phyloP scores from a whole-genome alignment of 2,888 invertebrate genomes.

The Hirtodrosophila histrioides region DNA sequence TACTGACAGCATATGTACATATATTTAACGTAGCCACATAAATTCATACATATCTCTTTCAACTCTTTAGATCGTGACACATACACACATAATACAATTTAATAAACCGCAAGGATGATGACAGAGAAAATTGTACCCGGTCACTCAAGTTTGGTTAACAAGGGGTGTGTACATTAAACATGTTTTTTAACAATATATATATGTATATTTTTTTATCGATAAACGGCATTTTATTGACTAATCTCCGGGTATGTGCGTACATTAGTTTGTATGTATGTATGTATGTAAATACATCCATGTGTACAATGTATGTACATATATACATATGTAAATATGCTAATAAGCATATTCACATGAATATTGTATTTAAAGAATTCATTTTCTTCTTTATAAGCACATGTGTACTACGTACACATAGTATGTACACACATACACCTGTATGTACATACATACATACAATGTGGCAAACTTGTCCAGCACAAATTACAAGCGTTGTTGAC shows the following conservation, averaged over 20 bases:
- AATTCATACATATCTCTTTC: slow-evolving; percentile 3
- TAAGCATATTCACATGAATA: too few relatives aligned
- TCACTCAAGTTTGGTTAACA: slow-evolving; percentile 66
- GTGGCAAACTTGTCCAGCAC: too few relatives aligned
- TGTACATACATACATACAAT: too few relatives aligned
- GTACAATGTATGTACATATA: too few relatives aligned
- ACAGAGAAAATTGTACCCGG: slow-evolving; percentile 69
- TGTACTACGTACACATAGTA: too few relatives aligned
- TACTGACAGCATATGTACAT: too few relatives aligned
- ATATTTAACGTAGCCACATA: too few relatives aligned
- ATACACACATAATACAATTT: slow-evolving; percentile 29
- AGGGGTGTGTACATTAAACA: slow-evolving; percentile 56
- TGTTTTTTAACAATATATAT: not conserved
- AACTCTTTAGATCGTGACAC: slow-evolving; percentile 26
- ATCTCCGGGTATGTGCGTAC: not conserved
- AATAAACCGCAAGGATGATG: slow-evolving; percentile 58
- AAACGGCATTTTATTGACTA: not conserved
- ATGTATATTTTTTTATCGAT: not conserved
- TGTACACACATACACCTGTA: too few relatives aligned
- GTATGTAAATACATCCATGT: not conserved
- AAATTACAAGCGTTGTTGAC: too few relatives aligned
- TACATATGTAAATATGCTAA: too few relatives aligned
- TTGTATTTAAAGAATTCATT: too few relatives aligned
- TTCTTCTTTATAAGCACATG: too few relatives aligned
- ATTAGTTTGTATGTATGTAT: slow-evolving; percentile 2